Evolutionary conservation across 1,140 invertebrate genomes (phyloP).

Genomic region (Archivesica marissinica): DNA sequence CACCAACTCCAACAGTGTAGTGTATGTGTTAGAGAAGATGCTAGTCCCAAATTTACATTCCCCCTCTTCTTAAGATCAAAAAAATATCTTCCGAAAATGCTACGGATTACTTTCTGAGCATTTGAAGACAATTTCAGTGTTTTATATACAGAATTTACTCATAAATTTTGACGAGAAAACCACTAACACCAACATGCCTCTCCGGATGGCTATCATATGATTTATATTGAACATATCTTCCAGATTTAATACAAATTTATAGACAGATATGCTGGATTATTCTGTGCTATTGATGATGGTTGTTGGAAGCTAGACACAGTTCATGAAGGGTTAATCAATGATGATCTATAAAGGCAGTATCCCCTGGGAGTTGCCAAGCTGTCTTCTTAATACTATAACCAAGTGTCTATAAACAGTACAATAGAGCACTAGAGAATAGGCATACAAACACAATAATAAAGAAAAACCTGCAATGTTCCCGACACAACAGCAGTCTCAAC

Average conservation of each 20-base stretch:
- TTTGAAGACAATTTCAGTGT: slow-evolving; percentile 19
- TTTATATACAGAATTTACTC: slow-evolving; percentile 1
- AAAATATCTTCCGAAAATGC: no score
- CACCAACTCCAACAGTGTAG: no score
- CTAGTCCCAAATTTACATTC: no score
- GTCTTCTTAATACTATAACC: slow-evolving; percentile 59
- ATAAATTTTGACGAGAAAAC: slow-evolving; percentile 25
- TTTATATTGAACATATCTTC: slow-evolving; percentile 28
- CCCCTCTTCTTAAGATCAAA: no score
- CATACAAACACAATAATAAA: background rate
- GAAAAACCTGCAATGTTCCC: no score
- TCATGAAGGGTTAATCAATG: slow-evolving; percentile 64
- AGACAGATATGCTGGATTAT: slow-evolving; percentile 55
- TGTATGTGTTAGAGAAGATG: no score
- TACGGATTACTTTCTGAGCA: background rate
- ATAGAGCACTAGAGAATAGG: slow-evolving; percentile 34
- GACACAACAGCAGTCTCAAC: no score
- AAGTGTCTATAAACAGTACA: slow-evolving; percentile 43
- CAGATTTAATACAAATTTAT: slow-evolving; percentile 57
- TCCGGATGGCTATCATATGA: slow-evolving; percentile 28
- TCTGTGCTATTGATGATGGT: slow-evolving; percentile 32
- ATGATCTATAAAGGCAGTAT: slow-evolving; percentile 54
- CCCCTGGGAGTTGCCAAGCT: slow-evolving; percentile 49
- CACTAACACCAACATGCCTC: slow-evolving; percentile 39
- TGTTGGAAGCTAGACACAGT: slow-evolving; percentile 49